Conservation (phyloP, 2,113 vertebrate species). For the Centropus unirufus region DNA sequence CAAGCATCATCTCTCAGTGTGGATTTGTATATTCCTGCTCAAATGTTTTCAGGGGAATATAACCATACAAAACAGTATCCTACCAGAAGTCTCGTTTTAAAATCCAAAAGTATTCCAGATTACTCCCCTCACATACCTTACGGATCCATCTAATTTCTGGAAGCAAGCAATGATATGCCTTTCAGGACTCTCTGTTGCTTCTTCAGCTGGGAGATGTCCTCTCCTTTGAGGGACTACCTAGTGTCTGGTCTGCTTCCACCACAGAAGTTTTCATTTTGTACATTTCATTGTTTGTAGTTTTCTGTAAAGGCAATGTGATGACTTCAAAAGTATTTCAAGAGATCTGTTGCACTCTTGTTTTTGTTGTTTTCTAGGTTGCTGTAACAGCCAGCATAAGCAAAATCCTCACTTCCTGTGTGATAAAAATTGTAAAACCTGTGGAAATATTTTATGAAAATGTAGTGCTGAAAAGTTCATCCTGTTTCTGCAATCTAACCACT, state of each 20-base stretch:
- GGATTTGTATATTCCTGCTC: neutral
- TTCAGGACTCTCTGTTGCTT: neutral
- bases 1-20: neutral
- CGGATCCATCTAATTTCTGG: neutral
- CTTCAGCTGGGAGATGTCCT: neutral
- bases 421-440: conserved; percentile 52
- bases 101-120: neutral
- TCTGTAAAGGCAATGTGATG: neutral
- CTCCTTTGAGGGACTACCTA: neutral
- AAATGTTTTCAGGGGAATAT: neutral
- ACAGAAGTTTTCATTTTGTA: neutral
- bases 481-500: conserved; percentile 47
- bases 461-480: conserved; percentile 27
- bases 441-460: conserved; percentile 47
- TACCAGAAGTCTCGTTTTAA: neutral
- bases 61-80: neutral
- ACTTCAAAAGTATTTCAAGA: neutral
- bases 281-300: neutral
- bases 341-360: neutral
- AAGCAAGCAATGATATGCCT: neutral
- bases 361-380: conserved; percentile 27
- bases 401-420: conserved; percentile 40
- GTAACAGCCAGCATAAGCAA: conserved; percentile 22
- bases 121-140: neutral
- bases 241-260: neutral